These are phyloP conservation scores for Sebastes steindachneri DNA, from an alignment of 2,797 vertebrate genomes.

Conservation along the genomic window DNA sequence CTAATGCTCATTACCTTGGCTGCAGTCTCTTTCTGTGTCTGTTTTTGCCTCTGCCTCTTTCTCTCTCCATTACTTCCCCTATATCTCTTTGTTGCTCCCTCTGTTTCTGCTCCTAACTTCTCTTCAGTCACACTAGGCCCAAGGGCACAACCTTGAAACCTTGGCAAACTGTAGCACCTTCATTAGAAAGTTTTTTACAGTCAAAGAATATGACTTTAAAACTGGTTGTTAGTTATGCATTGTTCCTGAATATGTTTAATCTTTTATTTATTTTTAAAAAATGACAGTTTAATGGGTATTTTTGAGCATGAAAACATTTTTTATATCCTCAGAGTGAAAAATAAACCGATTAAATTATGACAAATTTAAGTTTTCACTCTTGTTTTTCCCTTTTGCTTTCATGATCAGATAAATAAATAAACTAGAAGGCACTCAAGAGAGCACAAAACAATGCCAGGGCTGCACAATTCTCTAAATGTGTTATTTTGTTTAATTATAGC, in stretches of 20 bases:
- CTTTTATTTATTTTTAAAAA: neutral
- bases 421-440: neutral
- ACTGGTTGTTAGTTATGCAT: neutral
- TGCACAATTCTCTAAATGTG: neutral
- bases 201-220: constrained; percentile 7
- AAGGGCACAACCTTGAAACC: constrained; percentile 67
- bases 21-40: constrained; percentile 47
- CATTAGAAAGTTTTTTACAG: constrained; percentile 47
- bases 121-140: constrained; percentile 48
- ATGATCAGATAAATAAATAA: neutral
- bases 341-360: neutral
- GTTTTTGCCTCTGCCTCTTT: constrained; percentile 24
- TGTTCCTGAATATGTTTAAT: neutral
- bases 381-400: neutral
- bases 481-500: neutral
- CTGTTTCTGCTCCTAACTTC: constrained; percentile 22
- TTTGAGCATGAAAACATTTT: neutral
- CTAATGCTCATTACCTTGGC: constrained; percentile 74
- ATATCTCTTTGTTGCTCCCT: constrained; percentile 44
- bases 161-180: constrained; percentile 25
- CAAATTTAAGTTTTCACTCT: neutral
- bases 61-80: constrained; percentile 21
- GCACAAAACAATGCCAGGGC: neutral
- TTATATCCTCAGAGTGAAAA: neutral
- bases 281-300: neutral